Evolutionary conservation across 2,797 vertebrate species (phyloP).

Genomic region (Aeoliscus strigatus): DNA sequence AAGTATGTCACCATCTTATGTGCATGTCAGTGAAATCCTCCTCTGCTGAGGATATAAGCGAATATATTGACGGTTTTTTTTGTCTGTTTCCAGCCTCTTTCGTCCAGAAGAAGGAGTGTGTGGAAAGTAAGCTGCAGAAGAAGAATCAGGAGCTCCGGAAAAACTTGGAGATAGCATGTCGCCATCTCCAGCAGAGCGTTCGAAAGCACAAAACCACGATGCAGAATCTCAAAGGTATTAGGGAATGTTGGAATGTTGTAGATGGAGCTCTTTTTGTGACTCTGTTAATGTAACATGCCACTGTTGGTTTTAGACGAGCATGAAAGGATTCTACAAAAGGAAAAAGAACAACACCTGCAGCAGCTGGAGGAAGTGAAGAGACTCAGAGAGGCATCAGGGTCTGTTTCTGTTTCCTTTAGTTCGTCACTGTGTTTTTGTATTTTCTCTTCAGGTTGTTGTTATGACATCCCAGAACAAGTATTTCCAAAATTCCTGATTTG

Average conservation of each 20-base stretch:
- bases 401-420: too few relatives aligned
- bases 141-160: conserved; percentile 81
- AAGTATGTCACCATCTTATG: conserved; percentile 39
- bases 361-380: conserved; percentile 71
- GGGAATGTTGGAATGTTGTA: background rate
- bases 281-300: conserved; percentile 1
- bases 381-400: conserved; percentile 55
- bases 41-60: too few relatives aligned
- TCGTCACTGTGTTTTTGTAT: too few relatives aligned
- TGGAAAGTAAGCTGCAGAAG: conserved; percentile 74
- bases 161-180: conserved; percentile 80
- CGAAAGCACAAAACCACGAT: conserved; percentile 71
- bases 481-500: too few relatives aligned
- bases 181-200: conserved; percentile 80
- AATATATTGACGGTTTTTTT: too few relatives aligned
- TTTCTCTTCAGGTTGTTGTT: too few relatives aligned
- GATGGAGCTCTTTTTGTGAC: background rate
- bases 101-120: conserved; percentile 57
- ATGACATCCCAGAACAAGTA: too few relatives aligned
- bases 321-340: conserved; percentile 64
- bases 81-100: conserved; percentile 36
- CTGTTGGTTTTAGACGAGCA: conserved; percentile 72
- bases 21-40: background rate
- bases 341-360: conserved; percentile 71
- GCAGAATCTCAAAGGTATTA: conserved; percentile 75